A percentile compares a stretch with the other conserved stretches of the same genome.
These are phyloP conservation scores for Ctenochaetus hawaiiensis DNA, from an alignment of 2,797 vertebrate genomes.

Conservation along the genomic window DNA sequence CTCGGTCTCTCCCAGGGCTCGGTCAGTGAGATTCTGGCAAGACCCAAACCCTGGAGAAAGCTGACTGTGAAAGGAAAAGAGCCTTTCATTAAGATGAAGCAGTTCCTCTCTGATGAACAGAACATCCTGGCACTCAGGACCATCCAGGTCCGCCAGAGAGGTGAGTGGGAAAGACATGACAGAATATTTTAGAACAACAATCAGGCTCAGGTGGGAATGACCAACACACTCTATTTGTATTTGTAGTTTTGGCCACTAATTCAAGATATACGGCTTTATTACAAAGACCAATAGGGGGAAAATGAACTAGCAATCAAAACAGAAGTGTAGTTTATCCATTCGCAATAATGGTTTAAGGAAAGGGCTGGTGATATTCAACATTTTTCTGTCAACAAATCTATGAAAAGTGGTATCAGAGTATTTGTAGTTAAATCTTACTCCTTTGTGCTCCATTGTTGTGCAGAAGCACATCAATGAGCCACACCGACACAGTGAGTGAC, in stretches of 20 bases:
- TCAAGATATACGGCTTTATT: background rate
- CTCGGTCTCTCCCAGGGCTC: constrained; percentile 98
- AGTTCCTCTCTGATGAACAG: constrained; percentile 98
- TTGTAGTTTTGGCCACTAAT: too few relatives aligned
- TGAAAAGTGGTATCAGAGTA: background rate
- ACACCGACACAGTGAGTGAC: background rate
- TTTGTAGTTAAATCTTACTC: background rate
- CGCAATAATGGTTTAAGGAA: background rate
- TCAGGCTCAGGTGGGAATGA: too few relatives aligned
- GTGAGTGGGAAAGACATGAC: constrained; percentile 82
- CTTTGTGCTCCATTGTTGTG: background rate
- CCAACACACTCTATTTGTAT: background rate
- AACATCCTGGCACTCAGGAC: constrained; percentile 97
- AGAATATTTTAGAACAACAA: too few relatives aligned
- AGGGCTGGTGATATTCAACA: too few relatives aligned
- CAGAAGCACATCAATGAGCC: background rate
- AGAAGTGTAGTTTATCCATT: background rate
- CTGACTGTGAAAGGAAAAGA: constrained; percentile 99
- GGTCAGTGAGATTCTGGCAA: constrained; percentile 97
- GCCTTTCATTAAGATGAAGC: constrained; percentile 99
- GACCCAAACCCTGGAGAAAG: constrained; percentile 99
- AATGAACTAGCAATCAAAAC: background rate
- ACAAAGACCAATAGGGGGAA: too few relatives aligned
- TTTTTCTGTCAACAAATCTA: background rate
- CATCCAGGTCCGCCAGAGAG: constrained; percentile 99